A percentile compares a stretch with the other conserved stretches of the same genome.
Evolutionary conservation across 1,140 invertebrate species (phyloP).

Genomic region (Magallana gigas): DNA sequence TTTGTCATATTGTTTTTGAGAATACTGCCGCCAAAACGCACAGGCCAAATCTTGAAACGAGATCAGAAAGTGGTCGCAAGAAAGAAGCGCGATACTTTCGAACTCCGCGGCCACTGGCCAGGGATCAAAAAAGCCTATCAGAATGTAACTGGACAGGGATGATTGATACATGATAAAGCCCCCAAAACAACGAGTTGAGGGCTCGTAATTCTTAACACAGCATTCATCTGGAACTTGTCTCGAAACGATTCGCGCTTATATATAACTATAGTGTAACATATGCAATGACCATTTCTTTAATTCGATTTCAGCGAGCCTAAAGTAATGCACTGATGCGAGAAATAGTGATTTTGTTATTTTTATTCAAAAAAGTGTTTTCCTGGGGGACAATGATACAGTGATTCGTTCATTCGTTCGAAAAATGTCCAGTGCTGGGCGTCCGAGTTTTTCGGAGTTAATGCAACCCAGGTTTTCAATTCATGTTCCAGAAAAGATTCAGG

Average conservation of each 20-base stretch:
- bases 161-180: not conserved
- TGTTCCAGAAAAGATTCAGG: not conserved
- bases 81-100: not conserved
- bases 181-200: not conserved
- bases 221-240: slow-evolving; percentile 21
- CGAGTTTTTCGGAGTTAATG: slow-evolving; percentile 2
- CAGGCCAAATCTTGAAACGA: not conserved
- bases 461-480: slow-evolving; percentile 14
- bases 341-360: too few species aligned
- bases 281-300: not conserved
- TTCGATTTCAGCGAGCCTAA: too few species aligned
- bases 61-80: slow-evolving; percentile 8
- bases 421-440: not conserved
- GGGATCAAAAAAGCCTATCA: not conserved
- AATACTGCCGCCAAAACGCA: not conserved
- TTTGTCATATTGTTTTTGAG: not conserved
- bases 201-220: not conserved
- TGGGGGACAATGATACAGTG: too few species aligned
- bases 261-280: not conserved
- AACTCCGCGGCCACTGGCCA: not conserved
- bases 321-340: too few species aligned
- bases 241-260: not conserved
- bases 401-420: not conserved
- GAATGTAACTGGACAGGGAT: slow-evolving; percentile 11
- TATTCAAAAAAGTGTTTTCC: too few species aligned